Evolutionary conservation across 2,888 invertebrate genomes (phyloP), one percentile per base, ranked within the genome.

Genomic region (Caenorhabditis wallacei): DNA sequence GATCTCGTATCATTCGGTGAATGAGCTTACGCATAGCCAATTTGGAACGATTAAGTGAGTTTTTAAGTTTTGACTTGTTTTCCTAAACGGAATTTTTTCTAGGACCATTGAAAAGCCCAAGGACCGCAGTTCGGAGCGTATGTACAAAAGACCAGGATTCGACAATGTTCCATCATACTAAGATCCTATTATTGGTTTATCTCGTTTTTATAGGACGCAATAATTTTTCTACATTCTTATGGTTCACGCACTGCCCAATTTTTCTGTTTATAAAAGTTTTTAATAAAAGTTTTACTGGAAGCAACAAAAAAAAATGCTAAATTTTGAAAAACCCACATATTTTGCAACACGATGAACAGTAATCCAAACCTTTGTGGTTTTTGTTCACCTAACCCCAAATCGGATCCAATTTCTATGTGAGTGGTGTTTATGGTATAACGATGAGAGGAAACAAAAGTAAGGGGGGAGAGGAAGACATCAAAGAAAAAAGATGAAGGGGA

Each of bases 81-180:
- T 53, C 16, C n/a, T 11, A 7, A 22, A 24, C 5, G 22, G 22
- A 1, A 20, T 8, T 4, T 46, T 4, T 61, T 84, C 63, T 74
- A 86, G 86, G 30, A 87, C 87, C 3, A 78, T 91, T 24, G 90
- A 90, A 37, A 78, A 79, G 22, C 88, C 91, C 16, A 82, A 86
- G 43, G 87, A 86, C 37, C 80, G 84, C 68, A 86, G 82, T 24
- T 90, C 91, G 37, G 89, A 90, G 61, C 74, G 85, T 22, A 90
- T 91, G 89, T 91, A 87, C 85, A 86, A 87, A 40, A 80, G 91
- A 53, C 91, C 91, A 46, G 90, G 89, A 66, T 89, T 91, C 82
- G 91, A 91, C 78, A 91, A 92, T 69, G 91, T 92, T n/a, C 91
- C 91, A 63, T 87, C 90, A 22, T 91, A 91, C 68, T 87, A 35